Percentiles rank a stretch among this genome's conserved stretches.
These are phyloP conservation scores for Ganaspis sp. DNA, from an alignment of 1,140 invertebrate species.

Conservation along the genomic window DNA sequence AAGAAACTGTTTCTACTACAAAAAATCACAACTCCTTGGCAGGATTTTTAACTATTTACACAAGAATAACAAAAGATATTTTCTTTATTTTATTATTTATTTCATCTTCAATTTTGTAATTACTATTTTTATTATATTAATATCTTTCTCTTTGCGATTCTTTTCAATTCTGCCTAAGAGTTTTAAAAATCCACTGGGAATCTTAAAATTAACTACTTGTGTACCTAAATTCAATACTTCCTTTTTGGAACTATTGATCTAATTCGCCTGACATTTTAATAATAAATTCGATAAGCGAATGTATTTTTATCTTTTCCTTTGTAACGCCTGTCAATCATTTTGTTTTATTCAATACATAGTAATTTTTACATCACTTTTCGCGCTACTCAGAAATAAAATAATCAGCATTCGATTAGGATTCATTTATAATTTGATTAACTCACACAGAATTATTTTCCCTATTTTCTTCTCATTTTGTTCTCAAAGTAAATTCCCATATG, in stretches of 20 bases:
- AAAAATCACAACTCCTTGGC: not conserved
- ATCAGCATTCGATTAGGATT: not conserved
- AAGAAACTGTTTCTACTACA: not conserved
- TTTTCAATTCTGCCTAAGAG: not conserved
- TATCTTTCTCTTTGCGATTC: not conserved
- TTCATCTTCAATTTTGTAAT: too few species aligned
- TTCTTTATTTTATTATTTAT: not conserved
- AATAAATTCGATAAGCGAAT: not conserved
- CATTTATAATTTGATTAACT: not conserved
- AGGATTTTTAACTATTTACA: not conserved
- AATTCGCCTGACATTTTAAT: not conserved
- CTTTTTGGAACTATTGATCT: not conserved
- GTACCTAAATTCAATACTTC: not conserved
- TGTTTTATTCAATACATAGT: conserved; percentile 14
- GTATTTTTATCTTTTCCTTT: not conserved
- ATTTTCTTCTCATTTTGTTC: not conserved
- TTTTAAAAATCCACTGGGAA: conserved; percentile 25
- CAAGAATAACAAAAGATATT: not conserved
- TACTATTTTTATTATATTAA: not conserved
- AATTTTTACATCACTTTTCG: conserved; percentile 8
- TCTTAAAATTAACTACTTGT: conserved; percentile 18
- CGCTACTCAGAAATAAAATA: conserved; percentile 22
- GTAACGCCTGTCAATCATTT: not conserved
- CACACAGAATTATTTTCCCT: not conserved
- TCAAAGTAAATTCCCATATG: too few species aligned